phyloP scores from a whole-genome alignment of 2,888 invertebrate species.

The Lasioglossum leucozonium region DNA sequence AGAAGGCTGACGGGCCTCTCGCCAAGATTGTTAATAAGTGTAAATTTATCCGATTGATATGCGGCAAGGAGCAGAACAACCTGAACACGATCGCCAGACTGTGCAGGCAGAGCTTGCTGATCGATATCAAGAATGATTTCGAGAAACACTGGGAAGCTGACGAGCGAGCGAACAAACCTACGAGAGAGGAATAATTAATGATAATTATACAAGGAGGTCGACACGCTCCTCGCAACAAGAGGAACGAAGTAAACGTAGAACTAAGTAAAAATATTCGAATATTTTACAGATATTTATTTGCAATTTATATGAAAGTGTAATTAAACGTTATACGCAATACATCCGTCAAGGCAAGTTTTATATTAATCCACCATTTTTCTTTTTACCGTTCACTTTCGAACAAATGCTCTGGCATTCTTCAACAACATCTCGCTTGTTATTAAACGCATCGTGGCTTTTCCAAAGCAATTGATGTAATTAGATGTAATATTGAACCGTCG shows the following conservation, averaged over 20 bases:
- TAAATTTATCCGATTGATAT: constrained; percentile 86
- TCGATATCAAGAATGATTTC: constrained; percentile 85
- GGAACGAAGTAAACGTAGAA: background rate
- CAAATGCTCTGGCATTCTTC: background rate
- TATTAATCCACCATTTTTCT: background rate
- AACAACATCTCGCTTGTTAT: background rate
- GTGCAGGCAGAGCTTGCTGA: constrained; percentile 91
- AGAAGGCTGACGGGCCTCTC: constrained; percentile 61
- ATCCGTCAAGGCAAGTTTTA: background rate
- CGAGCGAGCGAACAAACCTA: background rate
- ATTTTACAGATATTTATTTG: constrained; percentile 3
- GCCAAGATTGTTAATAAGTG: constrained; percentile 87
- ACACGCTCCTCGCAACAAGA: background rate
- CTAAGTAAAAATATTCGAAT: background rate
- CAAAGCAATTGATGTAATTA: too few species aligned
- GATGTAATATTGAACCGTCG: too few species aligned
- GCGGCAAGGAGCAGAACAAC: constrained; percentile 80
- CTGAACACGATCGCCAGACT: constrained; percentile 89
- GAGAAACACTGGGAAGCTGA: constrained; percentile 33
- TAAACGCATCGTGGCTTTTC: background rate
- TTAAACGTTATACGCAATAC: background rate
- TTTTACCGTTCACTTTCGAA: background rate
- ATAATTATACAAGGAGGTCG: background rate
- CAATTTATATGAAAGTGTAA: constrained; percentile 15
- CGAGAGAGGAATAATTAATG: constrained; percentile 8